These are phyloP conservation scores for Perca flavescens DNA, from an alignment of 2,113 vertebrate genomes.

Conservation along the genomic window DNA sequence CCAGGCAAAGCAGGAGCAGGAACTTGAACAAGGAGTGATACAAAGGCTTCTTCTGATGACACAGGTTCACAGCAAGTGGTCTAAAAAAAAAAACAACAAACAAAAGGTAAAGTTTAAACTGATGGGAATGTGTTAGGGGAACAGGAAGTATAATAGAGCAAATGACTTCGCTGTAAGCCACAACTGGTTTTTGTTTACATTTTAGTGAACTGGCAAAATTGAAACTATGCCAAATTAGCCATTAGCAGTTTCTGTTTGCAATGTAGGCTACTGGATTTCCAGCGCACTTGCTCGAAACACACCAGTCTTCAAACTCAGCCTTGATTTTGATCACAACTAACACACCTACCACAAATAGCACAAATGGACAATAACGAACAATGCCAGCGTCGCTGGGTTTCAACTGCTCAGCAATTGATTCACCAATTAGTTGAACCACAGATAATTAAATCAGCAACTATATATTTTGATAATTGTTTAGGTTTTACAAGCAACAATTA, in stretches of 20 bases:
- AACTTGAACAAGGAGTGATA: conserved; percentile 29
- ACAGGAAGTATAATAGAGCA: background rate
- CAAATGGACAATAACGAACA: too few species aligned
- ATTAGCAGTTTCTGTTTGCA: background rate
- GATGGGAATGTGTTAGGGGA: background rate
- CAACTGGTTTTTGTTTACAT: background rate
- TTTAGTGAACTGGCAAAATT: background rate
- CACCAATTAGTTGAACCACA: too few species aligned
- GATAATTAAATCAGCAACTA: too few species aligned
- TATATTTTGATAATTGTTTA: too few species aligned
- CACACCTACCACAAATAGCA: too few species aligned
- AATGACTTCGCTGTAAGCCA: background rate
- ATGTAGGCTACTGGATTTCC: background rate
- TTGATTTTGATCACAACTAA: too few species aligned
- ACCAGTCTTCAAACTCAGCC: too few species aligned
- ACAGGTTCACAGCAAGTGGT: background rate
- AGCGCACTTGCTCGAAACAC: too few species aligned
- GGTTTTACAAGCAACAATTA: too few species aligned
- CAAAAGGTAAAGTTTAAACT: conserved; percentile 11
- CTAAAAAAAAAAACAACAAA: conserved; percentile 40
- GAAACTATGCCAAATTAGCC: background rate
- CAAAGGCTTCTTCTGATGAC: background rate
- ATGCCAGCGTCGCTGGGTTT: too few species aligned
- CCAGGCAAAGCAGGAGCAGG: conserved; percentile 34
- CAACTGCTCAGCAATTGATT: too few species aligned